These are phyloP conservation scores for Bettongia penicillata DNA, from an alignment of 2,113 vertebrate species.

Conservation along the genomic window DNA sequence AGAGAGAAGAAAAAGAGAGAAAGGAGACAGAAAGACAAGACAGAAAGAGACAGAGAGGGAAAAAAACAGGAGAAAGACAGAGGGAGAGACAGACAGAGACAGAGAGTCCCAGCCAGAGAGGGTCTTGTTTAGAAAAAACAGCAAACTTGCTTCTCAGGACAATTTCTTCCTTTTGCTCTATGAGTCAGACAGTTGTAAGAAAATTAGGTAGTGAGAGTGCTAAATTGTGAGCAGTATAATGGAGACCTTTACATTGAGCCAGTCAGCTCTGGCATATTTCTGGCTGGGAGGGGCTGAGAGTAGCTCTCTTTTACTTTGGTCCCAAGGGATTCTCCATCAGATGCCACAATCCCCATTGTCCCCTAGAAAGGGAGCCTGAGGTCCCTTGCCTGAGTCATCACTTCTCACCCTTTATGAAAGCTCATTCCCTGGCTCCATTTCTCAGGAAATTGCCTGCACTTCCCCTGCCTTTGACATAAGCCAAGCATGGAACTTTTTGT, in stretches of 20 bases:
- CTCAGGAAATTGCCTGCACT: conserved; percentile 50
- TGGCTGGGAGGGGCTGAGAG: not conserved
- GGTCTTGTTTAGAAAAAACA: not conserved
- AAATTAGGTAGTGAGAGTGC: not conserved
- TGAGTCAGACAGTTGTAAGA: not conserved
- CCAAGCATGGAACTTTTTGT: not conserved
- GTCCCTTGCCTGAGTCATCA: not conserved
- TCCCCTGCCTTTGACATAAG: not conserved
- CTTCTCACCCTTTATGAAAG: not conserved
- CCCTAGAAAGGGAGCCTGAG: conserved; percentile 29
- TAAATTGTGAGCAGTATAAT: not conserved
- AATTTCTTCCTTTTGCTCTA: not conserved
- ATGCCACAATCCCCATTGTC: not conserved
- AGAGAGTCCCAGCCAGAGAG: not conserved
- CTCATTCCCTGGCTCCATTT: not conserved
- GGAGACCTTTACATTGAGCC: not conserved
- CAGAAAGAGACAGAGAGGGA: not conserved
- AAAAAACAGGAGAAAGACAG: not conserved
- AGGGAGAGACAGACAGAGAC: not conserved
- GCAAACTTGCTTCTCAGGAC: not conserved
- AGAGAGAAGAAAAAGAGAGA: not conserved
- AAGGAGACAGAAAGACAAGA: not conserved
- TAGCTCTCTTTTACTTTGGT: not conserved
- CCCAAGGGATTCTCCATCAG: not conserved
- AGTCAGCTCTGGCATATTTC: not conserved